Percentiles rank a stretch among this genome's conserved stretches.
Conservation (phyloP, 2,888 invertebrate species). For the Noctua janthe region DNA sequence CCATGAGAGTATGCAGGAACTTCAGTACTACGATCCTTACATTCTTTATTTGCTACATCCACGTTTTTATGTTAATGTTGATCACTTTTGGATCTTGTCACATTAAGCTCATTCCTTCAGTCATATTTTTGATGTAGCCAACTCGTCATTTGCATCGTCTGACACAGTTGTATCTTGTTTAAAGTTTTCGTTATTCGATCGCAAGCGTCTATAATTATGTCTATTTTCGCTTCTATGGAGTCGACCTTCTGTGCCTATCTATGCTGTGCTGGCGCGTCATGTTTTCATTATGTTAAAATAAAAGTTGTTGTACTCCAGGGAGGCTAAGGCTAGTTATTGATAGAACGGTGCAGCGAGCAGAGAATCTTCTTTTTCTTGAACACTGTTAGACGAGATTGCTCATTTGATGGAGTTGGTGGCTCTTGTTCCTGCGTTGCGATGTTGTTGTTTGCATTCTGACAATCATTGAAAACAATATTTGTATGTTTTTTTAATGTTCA, state of each 20-base stretch:
- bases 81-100: background rate
- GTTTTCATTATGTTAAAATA: constrained; percentile 71
- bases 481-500: background rate
- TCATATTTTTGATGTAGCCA: background rate
- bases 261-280: constrained; percentile 37
- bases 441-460: constrained; percentile 14
- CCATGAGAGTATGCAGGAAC: background rate
- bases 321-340: constrained; percentile 40
- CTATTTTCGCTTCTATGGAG: background rate
- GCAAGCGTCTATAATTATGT: background rate
- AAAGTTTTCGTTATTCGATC: background rate
- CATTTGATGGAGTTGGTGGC: constrained; percentile 1
- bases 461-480: background rate
- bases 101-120: background rate
- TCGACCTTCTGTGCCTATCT: background rate
- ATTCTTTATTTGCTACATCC: background rate
- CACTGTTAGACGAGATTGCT: constrained; percentile 40
- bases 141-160: background rate
- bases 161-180: background rate
- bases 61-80: background rate
- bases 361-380: constrained; percentile 39
- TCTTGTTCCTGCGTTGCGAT: constrained; percentile 6
- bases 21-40: background rate
- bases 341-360: constrained; percentile 41
- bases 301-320: constrained; percentile 68